Evolutionary conservation across 2,113 vertebrate genomes (phyloP).

Genomic region (Thunnus thynnus): DNA sequence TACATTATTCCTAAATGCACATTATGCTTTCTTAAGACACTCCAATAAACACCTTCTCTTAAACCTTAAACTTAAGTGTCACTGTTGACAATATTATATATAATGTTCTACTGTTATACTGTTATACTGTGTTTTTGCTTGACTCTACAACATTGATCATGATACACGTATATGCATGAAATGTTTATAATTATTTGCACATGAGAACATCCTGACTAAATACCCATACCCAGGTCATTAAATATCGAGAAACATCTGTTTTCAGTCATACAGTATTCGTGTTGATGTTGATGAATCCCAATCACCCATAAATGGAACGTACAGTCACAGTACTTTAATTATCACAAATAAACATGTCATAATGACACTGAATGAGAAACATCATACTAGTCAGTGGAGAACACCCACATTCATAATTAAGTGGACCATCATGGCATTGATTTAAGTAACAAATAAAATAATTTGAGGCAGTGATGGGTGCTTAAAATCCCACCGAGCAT

Average conservation of each 20-base stretch:
- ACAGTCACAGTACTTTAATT: slow-evolving; percentile 58
- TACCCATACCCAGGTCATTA: slow-evolving; percentile 19
- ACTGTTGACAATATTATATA: too few species aligned
- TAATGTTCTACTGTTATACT: too few species aligned
- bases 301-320: slow-evolving; percentile 52
- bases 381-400: slow-evolving; percentile 43
- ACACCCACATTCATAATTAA: slow-evolving; percentile 44
- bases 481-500: slow-evolving; percentile 11
- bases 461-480: background rate
- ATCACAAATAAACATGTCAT: slow-evolving; percentile 62
- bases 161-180: background rate
- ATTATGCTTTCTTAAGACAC: too few species aligned
- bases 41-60: too few species aligned
- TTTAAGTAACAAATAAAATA: slow-evolving; percentile 30
- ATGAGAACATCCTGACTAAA: slow-evolving; percentile 11
- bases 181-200: slow-evolving; percentile 7
- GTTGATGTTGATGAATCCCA: slow-evolving; percentile 64
- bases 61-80: too few species aligned
- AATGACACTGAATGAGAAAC: slow-evolving; percentile 54
- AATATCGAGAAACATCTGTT: slow-evolving; percentile 67
- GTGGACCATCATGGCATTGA: slow-evolving; percentile 9
- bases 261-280: slow-evolving; percentile 39
- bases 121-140: background rate
- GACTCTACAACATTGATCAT: background rate
- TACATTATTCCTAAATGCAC: background rate